Evolutionary conservation across 2,797 vertebrate species (phyloP), one percentile per base, ranked within the genome.

Genomic region (Malurus leucopterus): DNA sequence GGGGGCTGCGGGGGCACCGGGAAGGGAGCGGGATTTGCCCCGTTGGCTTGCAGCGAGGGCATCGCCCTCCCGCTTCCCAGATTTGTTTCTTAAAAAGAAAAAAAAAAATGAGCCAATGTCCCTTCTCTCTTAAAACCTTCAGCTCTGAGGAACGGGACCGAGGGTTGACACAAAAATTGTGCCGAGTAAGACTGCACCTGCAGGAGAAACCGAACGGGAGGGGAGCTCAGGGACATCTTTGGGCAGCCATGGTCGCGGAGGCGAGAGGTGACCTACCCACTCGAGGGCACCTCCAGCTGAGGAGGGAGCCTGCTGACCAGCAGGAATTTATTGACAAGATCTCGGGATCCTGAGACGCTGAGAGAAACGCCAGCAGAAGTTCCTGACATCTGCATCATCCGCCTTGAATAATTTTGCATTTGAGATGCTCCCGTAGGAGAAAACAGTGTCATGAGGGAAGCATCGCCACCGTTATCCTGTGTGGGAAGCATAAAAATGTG

Each of bases 1-100:
- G 41, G 8, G 6, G 29, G 8, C 9, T 2, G 32, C 27, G 30
- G 18, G 29, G 8, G 36, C 74, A 4, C 0, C 6, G 40, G 40
- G 36, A 8, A 2, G 23, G 49, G 38, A 64, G 62, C 4, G 6
- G 47, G 29, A 9, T 5, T 53, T 4, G 51, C 24, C 53, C 16
- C 18, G 0, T 0, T 0, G 34, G 4, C 9, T 2, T 3, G 34
- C 9, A 9, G 50, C 4, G 1, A 18, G 18, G 2, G 3, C 55
- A 7, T 5, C 23, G 26, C 14, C 21, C 16, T 26, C 32, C 6
- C 34, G 40, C 22, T 69, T 49, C 40, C 8, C 55, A 12, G 22
- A 5, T 0, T 1, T 8, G 32, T 16, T 16, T 2, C 1, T 26
- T 36, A 7, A 15, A 73, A 36, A 36, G 11, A 36, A 68, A 49